phyloP scores from a whole-genome alignment of 2,888 invertebrate species.

The Pandemis corylana region DNA sequence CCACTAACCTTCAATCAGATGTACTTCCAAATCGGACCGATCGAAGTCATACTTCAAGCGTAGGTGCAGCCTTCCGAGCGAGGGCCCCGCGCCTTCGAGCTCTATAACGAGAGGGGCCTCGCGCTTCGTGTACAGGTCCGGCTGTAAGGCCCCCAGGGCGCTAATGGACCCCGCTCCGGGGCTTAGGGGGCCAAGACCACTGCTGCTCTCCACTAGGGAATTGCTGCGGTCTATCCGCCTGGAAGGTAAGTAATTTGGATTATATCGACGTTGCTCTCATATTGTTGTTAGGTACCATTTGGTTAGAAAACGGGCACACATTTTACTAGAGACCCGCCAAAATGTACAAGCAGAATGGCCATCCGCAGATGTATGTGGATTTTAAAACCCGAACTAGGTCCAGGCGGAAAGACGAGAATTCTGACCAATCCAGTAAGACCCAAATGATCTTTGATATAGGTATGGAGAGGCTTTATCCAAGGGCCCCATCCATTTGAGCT shows the following conservation, averaged over 20 bases:
- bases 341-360: no score
- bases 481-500: no score
- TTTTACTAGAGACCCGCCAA: no score
- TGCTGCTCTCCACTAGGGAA: slow-evolving; percentile 79
- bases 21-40: slow-evolving; percentile 95
- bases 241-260: slow-evolving; percentile 42
- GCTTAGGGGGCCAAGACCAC: slow-evolving; percentile 73
- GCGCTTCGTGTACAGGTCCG: slow-evolving; percentile 93
- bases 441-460: no score
- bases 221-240: slow-evolving; percentile 84
- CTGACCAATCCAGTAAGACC: no score
- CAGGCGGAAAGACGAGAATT: no score
- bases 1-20: slow-evolving; percentile 92
- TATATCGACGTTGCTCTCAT: background rate
- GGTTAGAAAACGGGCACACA: no score
- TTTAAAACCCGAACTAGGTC: no score
- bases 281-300: no score
- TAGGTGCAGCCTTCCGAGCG: slow-evolving; percentile 92
- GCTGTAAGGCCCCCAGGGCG: slow-evolving; percentile 92
- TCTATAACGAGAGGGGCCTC: slow-evolving; percentile 92
- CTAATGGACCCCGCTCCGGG: slow-evolving; percentile 74
- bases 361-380: no score
- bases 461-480: no score
- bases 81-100: slow-evolving; percentile 86
- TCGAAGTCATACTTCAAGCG: slow-evolving; percentile 95